These are phyloP conservation scores for Ecliptopera silaceata DNA, from an alignment of 2,888 invertebrate species.

Conservation along the genomic window DNA sequence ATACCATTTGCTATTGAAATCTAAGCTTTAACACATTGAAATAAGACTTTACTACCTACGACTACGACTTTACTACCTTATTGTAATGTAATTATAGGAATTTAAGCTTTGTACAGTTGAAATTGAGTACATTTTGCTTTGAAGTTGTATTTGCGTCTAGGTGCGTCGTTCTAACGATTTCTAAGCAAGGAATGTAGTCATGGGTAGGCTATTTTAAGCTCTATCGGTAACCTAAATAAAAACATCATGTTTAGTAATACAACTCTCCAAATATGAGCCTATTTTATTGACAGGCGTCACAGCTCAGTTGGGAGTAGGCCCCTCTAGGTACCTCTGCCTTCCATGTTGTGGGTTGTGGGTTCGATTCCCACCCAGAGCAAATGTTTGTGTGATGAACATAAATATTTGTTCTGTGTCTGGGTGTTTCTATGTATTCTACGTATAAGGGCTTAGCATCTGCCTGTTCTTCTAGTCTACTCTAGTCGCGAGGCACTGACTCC, in stretches of 20 bases:
- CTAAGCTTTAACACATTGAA: conserved; percentile 10
- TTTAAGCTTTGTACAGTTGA: background rate
- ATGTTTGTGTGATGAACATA: too few relatives aligned
- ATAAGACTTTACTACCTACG: background rate
- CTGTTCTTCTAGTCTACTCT: too few relatives aligned
- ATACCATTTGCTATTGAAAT: conserved; percentile 6
- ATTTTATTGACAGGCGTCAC: too few relatives aligned
- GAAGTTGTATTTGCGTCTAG: background rate
- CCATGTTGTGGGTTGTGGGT: too few relatives aligned
- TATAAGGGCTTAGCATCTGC: too few relatives aligned
- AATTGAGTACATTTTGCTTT: background rate
- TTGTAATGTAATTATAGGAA: background rate
- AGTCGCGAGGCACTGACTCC: too few relatives aligned
- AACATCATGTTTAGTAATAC: background rate
- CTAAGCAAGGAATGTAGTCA: conserved; percentile 10
- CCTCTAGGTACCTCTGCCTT: too few relatives aligned
- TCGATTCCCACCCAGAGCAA: too few relatives aligned
- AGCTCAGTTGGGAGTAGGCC: too few relatives aligned
- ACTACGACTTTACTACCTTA: background rate
- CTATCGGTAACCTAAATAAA: background rate
- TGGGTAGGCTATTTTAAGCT: conserved; percentile 1
- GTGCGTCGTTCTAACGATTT: conserved; percentile 4
- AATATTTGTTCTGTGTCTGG: too few relatives aligned
- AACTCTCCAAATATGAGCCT: too few relatives aligned
- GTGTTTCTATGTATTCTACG: too few relatives aligned